A percentile compares a stretch with the other conserved stretches of the same genome.
Evolutionary conservation across 2,113 vertebrate species (phyloP).

Genomic region (Cyprinodon tularosa): DNA sequence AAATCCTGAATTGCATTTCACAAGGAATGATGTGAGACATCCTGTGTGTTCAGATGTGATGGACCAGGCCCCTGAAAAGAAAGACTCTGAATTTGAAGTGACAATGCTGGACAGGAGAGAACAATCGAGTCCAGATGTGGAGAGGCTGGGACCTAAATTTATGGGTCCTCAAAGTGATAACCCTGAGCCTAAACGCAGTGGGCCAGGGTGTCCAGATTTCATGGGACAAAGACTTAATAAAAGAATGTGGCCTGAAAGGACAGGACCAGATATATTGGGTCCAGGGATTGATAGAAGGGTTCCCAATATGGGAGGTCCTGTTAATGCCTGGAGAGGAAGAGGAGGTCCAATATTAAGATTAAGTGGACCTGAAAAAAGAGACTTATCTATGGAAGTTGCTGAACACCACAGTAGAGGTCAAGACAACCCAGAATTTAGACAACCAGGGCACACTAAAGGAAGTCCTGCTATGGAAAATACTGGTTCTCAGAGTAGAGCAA

Average conservation of each 20-base stretch:
- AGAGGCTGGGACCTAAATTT: constrained; percentile 13
- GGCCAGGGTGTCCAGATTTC: constrained; percentile 11
- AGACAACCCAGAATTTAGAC: not conserved
- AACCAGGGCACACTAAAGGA: not conserved
- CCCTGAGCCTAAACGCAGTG: constrained; percentile 6
- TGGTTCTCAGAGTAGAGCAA: not conserved
- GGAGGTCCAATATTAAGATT: not conserved
- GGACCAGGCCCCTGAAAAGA: constrained; percentile 1
- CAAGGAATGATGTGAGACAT: constrained; percentile 18
- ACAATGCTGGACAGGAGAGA: constrained; percentile 10
- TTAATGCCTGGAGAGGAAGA: not conserved
- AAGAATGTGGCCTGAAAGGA: constrained; percentile 21
- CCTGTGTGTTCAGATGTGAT: constrained; percentile 4
- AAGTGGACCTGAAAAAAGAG: not conserved
- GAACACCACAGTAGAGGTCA: not conserved
- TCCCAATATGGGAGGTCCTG: constrained; percentile 4
- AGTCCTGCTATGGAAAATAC: not conserved
- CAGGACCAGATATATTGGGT: constrained; percentile 7
- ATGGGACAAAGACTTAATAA: constrained; percentile 10
- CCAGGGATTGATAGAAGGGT: constrained; percentile 14
- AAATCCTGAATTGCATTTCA: constrained; percentile 5
- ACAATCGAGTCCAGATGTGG: constrained; percentile 3
- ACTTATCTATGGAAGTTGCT: not conserved
- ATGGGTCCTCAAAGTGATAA: not conserved
- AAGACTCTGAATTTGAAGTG: constrained; percentile 1